Evolutionary conservation across 2,797 vertebrate species (phyloP).

Genomic region (Aplochiton taeniatus): DNA sequence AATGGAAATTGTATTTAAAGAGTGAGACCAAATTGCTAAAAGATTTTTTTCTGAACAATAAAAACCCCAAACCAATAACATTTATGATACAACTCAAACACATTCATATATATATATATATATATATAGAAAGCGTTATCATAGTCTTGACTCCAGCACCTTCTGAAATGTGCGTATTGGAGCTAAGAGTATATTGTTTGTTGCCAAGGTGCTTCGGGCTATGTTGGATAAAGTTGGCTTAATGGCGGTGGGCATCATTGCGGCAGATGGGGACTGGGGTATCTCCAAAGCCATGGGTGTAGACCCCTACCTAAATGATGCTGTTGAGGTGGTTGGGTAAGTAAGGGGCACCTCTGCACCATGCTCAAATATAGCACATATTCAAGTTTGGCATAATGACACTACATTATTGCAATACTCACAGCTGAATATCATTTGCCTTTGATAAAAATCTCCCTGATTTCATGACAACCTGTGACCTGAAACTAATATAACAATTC

Average conservation of each 20-base stretch:
- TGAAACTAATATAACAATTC: too few relatives aligned
- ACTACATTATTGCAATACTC: too few relatives aligned
- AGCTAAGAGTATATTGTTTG: conserved; percentile 68
- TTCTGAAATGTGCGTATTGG: conserved; percentile 18
- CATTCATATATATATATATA: background rate
- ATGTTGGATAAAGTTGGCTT: conserved; percentile 83
- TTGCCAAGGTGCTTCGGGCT: conserved; percentile 84
- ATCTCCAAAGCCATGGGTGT: conserved; percentile 73
- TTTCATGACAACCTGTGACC: too few relatives aligned
- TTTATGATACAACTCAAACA: too few relatives aligned
- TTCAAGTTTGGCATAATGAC: background rate
- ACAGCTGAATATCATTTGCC: background rate
- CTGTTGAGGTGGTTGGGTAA: conserved; percentile 87
- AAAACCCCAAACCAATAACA: too few relatives aligned
- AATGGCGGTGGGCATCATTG: conserved; percentile 80
- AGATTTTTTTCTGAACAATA: too few relatives aligned
- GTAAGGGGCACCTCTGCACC: conserved; percentile 51
- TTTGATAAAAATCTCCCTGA: too few relatives aligned
- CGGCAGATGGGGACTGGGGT: conserved; percentile 85
- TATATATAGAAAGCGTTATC: background rate
- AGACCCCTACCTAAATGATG: conserved; percentile 82
- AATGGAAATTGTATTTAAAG: too few relatives aligned
- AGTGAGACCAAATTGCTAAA: too few relatives aligned
- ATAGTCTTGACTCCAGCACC: background rate
- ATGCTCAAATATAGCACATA: background rate